Percentiles rank a stretch among this genome's conserved stretches.
These are phyloP conservation scores for Paedocypris micromegethes DNA, from an alignment of 2,797 vertebrate species.

Conservation along the genomic window DNA sequence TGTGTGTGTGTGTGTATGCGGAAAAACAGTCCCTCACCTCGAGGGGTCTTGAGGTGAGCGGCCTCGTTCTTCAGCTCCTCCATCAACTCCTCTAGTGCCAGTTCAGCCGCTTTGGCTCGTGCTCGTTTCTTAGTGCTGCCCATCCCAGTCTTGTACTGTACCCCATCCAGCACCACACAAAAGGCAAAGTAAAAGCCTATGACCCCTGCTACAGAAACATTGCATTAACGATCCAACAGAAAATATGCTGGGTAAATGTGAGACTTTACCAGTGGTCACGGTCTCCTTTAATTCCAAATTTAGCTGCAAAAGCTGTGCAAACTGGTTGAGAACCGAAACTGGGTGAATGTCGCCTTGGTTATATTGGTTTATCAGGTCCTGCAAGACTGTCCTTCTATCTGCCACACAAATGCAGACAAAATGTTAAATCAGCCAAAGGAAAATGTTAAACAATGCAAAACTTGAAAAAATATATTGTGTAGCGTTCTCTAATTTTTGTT, in stretches of 20 bases:
- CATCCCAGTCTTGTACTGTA: constrained; percentile 82
- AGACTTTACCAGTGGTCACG: constrained; percentile 60
- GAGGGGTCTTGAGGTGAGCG: no score
- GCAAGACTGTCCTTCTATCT: no score
- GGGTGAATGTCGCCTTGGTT: constrained; percentile 67
- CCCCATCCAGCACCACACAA: constrained; percentile 83
- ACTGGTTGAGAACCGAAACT: constrained; percentile 77
- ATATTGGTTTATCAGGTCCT: constrained; percentile 53
- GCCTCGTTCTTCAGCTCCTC: constrained; percentile 57
- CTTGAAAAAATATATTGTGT: no score
- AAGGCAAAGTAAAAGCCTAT: constrained; percentile 84
- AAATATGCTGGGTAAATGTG: no score
- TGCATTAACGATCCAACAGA: not conserved
- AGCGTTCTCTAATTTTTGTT: no score
- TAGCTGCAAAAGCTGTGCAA: constrained; percentile 67
- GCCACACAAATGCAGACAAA: no score
- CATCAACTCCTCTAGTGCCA: constrained; percentile 81
- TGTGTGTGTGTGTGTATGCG: no score
- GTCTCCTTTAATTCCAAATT: constrained; percentile 87
- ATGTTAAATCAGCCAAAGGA: no score
- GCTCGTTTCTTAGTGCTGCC: constrained; percentile 88
- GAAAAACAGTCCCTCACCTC: no score
- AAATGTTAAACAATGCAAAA: no score
- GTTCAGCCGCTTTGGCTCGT: constrained; percentile 73
- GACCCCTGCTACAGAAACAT: constrained; percentile 56